A percentile compares a stretch with the other conserved stretches of the same genome.
Conservation (phyloP, 2,113 vertebrate genomes). For the Pterophyllum scalare region DNA sequence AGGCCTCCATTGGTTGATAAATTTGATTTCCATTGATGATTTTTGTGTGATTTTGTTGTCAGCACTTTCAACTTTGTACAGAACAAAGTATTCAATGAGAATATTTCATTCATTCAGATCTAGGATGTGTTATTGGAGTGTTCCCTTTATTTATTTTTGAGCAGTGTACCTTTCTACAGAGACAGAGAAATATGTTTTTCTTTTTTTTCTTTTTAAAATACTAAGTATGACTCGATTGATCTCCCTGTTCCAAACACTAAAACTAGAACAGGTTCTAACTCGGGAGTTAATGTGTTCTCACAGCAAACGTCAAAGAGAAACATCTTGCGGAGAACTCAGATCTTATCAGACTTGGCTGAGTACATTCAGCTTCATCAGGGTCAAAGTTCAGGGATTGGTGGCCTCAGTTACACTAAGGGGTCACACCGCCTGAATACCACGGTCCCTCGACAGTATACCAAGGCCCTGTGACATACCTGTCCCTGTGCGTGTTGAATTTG, state of each 20-base stretch:
- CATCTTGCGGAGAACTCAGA: rapidly evolving
- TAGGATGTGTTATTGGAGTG: no score
- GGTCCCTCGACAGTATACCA: conserved; percentile 53
- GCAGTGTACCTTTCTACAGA: background rate
- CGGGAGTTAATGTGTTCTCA: background rate
- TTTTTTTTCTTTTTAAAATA: background rate
- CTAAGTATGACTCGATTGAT: background rate
- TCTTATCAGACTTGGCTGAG: conserved; percentile 18
- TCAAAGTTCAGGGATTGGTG: conserved; percentile 46
- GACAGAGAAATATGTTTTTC: background rate
- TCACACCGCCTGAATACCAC: conserved; percentile 59
- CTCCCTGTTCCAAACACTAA: background rate
- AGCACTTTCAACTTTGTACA: no score
- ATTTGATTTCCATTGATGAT: no score
- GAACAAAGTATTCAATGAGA: no score
- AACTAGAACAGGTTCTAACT: background rate
- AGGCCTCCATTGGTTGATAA: no score
- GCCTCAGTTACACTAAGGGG: conserved; percentile 28
- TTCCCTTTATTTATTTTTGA: no score
- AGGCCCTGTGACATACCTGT: conserved; percentile 50
- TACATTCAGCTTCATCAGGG: background rate
- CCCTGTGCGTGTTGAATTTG: conserved; percentile 59
- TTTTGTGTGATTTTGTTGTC: no score
- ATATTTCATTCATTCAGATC: no score
- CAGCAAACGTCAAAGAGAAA: background rate